These are phyloP conservation scores for Propithecus perrieri DNA, from an alignment of 2,797 vertebrate genomes.

Conservation along the genomic window DNA sequence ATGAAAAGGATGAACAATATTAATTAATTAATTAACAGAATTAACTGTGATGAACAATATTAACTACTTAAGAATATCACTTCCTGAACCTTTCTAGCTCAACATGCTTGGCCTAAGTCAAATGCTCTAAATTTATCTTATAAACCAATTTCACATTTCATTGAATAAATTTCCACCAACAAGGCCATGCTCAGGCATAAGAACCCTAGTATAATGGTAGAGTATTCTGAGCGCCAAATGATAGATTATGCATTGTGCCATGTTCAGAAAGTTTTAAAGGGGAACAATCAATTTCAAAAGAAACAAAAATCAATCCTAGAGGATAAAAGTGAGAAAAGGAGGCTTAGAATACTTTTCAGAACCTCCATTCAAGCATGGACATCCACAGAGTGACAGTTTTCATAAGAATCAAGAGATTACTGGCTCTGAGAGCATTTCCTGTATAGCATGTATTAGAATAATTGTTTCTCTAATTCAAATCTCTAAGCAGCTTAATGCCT, in stretches of 20 bases:
- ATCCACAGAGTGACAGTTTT: constrained; percentile 38
- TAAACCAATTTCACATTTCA: constrained; percentile 60
- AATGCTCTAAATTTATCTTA: constrained; percentile 42
- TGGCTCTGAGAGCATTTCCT: neutral
- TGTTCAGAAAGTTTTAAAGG: constrained; percentile 57
- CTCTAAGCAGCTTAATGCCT: constrained; percentile 70
- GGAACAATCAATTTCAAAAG: constrained; percentile 55
- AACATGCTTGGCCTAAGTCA: neutral
- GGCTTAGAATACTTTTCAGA: constrained; percentile 36
- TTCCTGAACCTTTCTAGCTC: neutral
- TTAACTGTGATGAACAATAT: neutral
- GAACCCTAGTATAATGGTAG: neutral
- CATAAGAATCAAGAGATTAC: constrained; percentile 63
- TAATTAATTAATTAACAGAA: neutral
- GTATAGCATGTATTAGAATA: constrained; percentile 61
- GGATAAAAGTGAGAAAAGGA: constrained; percentile 48
- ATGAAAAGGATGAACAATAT: neutral
- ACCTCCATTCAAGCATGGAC: constrained; percentile 26
- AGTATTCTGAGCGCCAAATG: constrained; percentile 38
- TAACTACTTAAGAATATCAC: neutral
- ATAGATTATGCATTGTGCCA: constrained; percentile 25
- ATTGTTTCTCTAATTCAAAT: constrained; percentile 69
- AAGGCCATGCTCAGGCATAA: constrained; percentile 10
- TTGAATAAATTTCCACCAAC: constrained; percentile 44
- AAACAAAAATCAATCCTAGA: constrained; percentile 48